A percentile compares a stretch with the other conserved stretches of the same genome.
These are phyloP conservation scores for Drosophila lowei DNA, from an alignment of 1,140 invertebrate species.

Conservation along the genomic window DNA sequence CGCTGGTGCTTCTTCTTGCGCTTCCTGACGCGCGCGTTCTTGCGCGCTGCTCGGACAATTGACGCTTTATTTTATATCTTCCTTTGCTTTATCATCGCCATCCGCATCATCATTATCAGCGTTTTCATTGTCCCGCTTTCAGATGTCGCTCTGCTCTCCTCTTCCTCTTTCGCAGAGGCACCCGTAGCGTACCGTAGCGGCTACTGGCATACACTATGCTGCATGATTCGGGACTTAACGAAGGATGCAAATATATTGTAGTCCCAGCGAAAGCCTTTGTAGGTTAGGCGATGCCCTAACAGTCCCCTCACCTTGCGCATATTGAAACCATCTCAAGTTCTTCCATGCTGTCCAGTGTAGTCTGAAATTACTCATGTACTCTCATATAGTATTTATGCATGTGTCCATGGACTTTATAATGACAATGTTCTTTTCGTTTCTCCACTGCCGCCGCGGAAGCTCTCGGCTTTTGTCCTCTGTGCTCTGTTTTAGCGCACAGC, in stretches of 20 bases:
- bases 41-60: conserved; percentile 43
- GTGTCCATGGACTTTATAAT: conserved; percentile 47
- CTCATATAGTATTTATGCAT: conserved; percentile 43
- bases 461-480: neutral
- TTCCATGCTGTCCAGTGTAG: conserved; percentile 26
- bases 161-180: no score
- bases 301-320: no score
- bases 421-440: conserved; percentile 32
- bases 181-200: neutral
- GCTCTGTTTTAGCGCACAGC: conserved; percentile 43
- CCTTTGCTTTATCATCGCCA: conserved; percentile 65
- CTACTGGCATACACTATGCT: conserved; percentile 33
- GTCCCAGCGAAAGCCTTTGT: no score
- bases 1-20: conserved; percentile 10
- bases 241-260: neutral
- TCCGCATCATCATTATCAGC: conserved; percentile 49
- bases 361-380: conserved; percentile 39
- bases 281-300: no score
- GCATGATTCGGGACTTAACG: conserved; percentile 10
- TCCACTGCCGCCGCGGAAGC: neutral
- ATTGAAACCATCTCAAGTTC: neutral
- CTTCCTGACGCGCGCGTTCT: conserved; percentile 42
- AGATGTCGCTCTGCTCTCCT: conserved; percentile 10
- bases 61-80: conserved; percentile 73
- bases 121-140: conserved; percentile 43